A percentile compares a stretch with the other conserved stretches of the same genome.
Conservation (phyloP, 2,888 invertebrate genomes). For the Ornithoptera alexandrae region DNA sequence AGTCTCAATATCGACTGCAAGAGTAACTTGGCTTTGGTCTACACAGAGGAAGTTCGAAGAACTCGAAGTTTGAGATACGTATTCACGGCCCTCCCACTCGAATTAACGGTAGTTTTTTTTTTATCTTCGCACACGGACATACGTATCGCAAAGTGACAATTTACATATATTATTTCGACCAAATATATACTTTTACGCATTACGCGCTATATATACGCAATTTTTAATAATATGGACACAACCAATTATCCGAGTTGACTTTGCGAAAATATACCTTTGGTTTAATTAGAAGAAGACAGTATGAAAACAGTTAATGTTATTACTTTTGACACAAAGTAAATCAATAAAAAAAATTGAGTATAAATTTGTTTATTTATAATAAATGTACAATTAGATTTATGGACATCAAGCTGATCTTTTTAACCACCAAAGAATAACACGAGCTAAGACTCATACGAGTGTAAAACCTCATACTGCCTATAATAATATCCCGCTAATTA, state of each 20-base stretch:
- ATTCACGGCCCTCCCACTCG: constrained; percentile 49
- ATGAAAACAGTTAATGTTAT: neutral
- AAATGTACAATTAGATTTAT: too few species aligned
- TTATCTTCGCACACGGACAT: constrained; percentile 37
- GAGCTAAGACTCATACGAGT: too few species aligned
- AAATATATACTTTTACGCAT: constrained; percentile 25
- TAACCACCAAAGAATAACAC: too few species aligned
- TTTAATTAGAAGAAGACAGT: constrained; percentile 39
- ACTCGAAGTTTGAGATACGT: constrained; percentile 41
- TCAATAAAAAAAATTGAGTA: too few species aligned
- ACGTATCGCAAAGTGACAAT: constrained; percentile 30
- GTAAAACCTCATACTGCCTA: too few species aligned
- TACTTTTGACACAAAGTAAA: too few species aligned
- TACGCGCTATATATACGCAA: constrained; percentile 11
- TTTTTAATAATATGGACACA: constrained; percentile 29
- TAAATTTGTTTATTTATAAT: too few species aligned
- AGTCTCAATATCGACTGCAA: neutral
- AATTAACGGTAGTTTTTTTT: constrained; percentile 46
- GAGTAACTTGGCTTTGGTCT: constrained; percentile 5
- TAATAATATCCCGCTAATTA: too few species aligned
- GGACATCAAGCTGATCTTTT: too few species aligned
- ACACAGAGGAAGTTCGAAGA: constrained; percentile 39
- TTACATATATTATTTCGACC: constrained; percentile 31
- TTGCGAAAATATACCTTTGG: constrained; percentile 42
- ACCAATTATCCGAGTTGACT: constrained; percentile 41